Conservation (phyloP, 2,113 vertebrate species). For the Cyanoderma ruficeps region DNA sequence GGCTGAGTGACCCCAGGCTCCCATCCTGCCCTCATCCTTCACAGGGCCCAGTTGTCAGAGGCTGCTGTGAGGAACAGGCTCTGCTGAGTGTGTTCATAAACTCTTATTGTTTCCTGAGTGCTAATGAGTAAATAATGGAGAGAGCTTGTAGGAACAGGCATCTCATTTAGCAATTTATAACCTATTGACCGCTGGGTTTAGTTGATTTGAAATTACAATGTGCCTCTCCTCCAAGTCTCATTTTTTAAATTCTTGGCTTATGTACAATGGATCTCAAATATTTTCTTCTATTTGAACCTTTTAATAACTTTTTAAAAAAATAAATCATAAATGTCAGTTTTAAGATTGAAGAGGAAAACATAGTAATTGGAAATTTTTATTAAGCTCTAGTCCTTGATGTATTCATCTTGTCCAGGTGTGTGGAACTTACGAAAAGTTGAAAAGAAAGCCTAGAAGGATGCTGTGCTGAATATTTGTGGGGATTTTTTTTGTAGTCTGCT, state of each 20-base stretch:
- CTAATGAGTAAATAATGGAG: background rate
- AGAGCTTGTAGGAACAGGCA: background rate
- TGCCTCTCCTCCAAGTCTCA: background rate
- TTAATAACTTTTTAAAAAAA: background rate
- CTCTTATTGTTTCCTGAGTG: background rate
- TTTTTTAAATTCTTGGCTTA: background rate
- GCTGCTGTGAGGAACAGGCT: background rate
- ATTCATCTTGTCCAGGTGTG: background rate
- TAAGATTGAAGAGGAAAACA: background rate
- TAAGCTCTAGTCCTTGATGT: background rate
- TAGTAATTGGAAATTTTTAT: background rate
- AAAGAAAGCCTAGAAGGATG: background rate
- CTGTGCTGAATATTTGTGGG: background rate
- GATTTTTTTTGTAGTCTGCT: background rate
- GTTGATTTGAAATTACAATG: background rate
- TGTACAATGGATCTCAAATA: background rate
- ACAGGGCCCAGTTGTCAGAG: background rate
- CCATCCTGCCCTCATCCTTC: background rate
- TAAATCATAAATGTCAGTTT: background rate
- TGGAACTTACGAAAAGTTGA: background rate
- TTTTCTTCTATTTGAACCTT: background rate
- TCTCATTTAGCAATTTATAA: constrained; percentile 7
- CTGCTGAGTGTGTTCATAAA: background rate
- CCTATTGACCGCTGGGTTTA: background rate
- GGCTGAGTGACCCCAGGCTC: background rate